Conservation (phyloP, 2,113 vertebrate genomes). For the Mesocricetus auratus region DNA sequence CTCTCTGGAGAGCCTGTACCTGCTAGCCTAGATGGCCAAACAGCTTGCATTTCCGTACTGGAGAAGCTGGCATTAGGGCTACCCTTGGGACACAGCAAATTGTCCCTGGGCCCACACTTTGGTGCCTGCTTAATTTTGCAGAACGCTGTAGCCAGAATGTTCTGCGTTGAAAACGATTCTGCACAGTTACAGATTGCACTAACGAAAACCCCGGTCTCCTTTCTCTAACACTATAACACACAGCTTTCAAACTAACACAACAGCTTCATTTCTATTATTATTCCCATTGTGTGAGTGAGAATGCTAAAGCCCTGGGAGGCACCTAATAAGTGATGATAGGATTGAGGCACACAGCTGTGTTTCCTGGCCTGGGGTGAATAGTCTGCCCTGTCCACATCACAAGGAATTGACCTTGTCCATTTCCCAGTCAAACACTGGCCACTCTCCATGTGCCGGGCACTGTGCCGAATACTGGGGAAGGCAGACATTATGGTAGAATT, state of each 20-base stretch:
- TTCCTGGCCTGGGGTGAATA: neutral
- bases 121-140: constrained; percentile 66
- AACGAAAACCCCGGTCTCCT: neutral
- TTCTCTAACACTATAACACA: neutral
- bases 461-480: neutral
- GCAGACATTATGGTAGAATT: neutral
- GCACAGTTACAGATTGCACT: neutral
- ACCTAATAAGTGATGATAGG: neutral
- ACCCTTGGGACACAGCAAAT: constrained; percentile 29
- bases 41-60: constrained; percentile 8
- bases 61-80: neutral
- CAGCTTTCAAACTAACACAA: neutral
- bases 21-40: neutral
- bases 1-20: neutral
- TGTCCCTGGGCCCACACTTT: constrained; percentile 57
- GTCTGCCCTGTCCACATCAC: neutral
- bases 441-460: neutral
- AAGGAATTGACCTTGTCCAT: neutral
- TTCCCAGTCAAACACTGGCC: neutral
- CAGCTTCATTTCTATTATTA: neutral
- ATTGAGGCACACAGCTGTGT: neutral
- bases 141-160: neutral
- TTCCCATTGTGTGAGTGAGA: constrained; percentile 3
- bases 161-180: neutral
- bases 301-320: neutral